Conservation (phyloP, 2,113 vertebrate species). For the Siniperca knerii region DNA sequence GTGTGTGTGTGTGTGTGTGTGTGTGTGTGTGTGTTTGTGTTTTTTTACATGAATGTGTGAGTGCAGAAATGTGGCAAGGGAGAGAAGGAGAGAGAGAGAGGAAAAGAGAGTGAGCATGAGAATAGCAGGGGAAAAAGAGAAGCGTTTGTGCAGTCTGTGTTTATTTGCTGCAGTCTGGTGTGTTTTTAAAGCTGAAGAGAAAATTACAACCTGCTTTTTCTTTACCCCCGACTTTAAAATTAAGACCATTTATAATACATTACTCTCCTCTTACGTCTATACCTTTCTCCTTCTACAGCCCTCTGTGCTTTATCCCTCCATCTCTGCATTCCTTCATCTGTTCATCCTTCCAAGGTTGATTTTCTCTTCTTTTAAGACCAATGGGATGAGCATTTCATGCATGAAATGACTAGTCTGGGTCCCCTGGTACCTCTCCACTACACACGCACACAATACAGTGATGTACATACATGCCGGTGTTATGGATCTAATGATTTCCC, state of each 20-base stretch:
- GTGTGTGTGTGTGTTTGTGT: not conserved
- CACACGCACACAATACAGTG: constrained; percentile 19
- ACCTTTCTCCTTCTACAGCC: constrained; percentile 7
- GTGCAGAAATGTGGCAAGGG: constrained; percentile 26
- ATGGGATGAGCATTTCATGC: constrained; percentile 75
- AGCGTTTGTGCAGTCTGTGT: constrained; percentile 12
- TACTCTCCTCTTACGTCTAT: constrained; percentile 13
- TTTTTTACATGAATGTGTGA: constrained; percentile 38
- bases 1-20: not conserved
- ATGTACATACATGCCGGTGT: constrained; percentile 66
- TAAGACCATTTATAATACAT: constrained; percentile 54
- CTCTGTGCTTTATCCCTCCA: constrained; percentile 28
- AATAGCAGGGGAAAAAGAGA: not conserved
- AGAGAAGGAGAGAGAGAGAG: constrained; percentile 5
- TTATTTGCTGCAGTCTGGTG: constrained; percentile 37
- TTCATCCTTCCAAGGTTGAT: constrained; percentile 62
- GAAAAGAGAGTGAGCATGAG: not conserved
- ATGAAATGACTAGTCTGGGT: constrained; percentile 72
- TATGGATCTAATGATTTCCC: constrained; percentile 83
- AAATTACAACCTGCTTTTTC: constrained; percentile 38
- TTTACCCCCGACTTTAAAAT: constrained; percentile 43
- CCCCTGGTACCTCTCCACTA: constrained; percentile 39
- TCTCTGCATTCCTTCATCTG: constrained; percentile 40
- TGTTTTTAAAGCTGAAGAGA: constrained; percentile 40
- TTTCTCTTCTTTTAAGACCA: constrained; percentile 64